Evolutionary conservation across 2,888 invertebrate species (phyloP).

Genomic region (Meteorus cinctellus): DNA sequence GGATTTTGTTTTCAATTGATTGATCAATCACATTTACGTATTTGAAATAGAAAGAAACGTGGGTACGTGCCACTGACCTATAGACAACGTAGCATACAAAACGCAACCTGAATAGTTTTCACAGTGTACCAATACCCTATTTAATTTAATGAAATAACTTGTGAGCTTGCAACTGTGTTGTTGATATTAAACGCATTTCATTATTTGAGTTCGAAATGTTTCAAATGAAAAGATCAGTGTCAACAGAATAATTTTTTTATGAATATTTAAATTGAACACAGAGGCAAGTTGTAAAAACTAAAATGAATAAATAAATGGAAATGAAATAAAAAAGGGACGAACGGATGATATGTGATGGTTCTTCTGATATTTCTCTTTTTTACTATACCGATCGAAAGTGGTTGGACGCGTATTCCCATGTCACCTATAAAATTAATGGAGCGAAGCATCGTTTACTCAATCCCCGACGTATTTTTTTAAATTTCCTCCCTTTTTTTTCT

Average conservation of each 20-base stretch:
- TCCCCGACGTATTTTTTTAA: conserved; percentile 21
- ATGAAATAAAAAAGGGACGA: conserved; percentile 42
- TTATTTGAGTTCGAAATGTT: conserved; percentile 2
- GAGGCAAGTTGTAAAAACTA: conserved; percentile 48
- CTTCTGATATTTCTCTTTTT: conserved; percentile 17
- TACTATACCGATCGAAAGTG: conserved; percentile 39
- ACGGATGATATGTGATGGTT: conserved; percentile 49
- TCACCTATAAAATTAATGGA: conserved; percentile 40
- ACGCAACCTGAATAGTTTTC: conserved; percentile 40
- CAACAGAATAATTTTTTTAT: not conserved
- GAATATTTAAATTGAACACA: not conserved
- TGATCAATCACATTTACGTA: not conserved
- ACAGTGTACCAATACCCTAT: conserved; percentile 46
- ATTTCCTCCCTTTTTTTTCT: conserved; percentile 30
- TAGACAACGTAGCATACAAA: conserved; percentile 45
- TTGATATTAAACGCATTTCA: conserved; percentile 13
- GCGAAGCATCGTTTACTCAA: conserved; percentile 27
- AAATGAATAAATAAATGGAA: conserved; percentile 52
- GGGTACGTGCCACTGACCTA: conserved; percentile 56
- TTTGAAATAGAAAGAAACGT: conserved; percentile 39
- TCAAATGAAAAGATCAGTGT: not conserved
- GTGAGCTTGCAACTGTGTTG: conserved; percentile 46
- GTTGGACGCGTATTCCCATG: conserved; percentile 38
- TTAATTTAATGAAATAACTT: conserved; percentile 43
- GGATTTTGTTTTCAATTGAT: not conserved